Conservation (phyloP, 2,113 vertebrate genomes). For the Scytalopus superciliaris region DNA sequence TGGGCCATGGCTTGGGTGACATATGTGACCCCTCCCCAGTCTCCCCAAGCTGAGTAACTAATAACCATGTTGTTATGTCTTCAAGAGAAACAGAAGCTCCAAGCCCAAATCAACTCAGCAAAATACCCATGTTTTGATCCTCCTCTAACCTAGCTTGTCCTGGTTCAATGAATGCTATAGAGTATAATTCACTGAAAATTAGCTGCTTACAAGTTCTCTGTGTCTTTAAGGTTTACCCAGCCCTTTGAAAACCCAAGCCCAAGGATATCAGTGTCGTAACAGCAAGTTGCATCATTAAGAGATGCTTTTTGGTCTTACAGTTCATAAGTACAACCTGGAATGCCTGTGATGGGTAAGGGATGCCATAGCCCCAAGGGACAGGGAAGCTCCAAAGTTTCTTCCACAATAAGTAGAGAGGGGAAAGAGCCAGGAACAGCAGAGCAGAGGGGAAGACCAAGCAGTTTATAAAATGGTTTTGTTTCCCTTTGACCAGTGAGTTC, state of each 20-base stretch:
- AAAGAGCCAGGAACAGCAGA: neutral
- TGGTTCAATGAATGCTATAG: neutral
- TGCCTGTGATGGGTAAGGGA: neutral
- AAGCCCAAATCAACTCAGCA: neutral
- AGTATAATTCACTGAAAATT: neutral
- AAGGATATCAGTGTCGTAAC: neutral
- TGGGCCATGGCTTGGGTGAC: neutral
- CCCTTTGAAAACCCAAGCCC: neutral
- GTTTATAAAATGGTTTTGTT: neutral
- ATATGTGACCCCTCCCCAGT: neutral
- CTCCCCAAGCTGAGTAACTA: neutral
- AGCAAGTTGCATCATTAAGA: neutral
- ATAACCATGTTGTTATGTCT: neutral
- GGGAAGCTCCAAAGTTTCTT: neutral
- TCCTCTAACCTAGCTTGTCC: neutral
- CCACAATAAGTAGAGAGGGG: neutral
- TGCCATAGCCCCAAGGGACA: neutral
- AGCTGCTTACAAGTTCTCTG: neutral
- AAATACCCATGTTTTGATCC: neutral
- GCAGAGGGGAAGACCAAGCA: neutral
- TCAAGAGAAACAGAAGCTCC: neutral
- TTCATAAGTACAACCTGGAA: neutral
- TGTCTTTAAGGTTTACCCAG: neutral
- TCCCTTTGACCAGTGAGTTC: neutral
- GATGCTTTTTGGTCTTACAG: neutral